Conservation (phyloP, 1,140 invertebrate genomes). For the Saccostrea cuccullata region DNA sequence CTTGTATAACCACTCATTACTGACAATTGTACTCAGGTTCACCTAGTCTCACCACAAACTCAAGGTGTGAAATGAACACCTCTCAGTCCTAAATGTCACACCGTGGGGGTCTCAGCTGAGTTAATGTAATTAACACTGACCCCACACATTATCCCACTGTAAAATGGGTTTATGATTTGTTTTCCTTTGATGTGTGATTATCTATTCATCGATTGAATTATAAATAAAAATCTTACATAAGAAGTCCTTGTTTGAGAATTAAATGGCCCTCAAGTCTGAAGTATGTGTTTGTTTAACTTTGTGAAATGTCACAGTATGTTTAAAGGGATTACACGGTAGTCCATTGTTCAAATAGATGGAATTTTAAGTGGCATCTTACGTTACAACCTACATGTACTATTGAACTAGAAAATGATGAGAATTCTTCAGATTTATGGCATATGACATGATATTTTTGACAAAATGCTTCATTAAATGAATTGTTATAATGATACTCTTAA, state of each 20-base stretch:
- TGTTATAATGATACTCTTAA: too few relatives aligned
- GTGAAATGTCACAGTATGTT: constrained; percentile 8
- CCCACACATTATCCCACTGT: neutral
- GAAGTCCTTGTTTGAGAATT: neutral
- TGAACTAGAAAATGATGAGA: too few relatives aligned
- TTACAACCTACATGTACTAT: neutral
- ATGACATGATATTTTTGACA: too few relatives aligned
- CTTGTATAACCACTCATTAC: neutral
- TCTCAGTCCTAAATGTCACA: neutral
- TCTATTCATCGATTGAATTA: neutral
- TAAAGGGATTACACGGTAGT: constrained; percentile 12
- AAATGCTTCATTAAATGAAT: too few relatives aligned
- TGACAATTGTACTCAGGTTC: neutral
- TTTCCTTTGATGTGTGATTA: neutral
- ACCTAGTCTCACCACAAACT: neutral
- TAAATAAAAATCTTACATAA: constrained; percentile 16
- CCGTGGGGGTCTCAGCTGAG: neutral
- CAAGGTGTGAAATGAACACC: neutral
- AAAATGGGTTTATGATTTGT: constrained; percentile 16
- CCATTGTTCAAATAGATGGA: neutral
- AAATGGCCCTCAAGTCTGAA: neutral
- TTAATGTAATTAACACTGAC: neutral
- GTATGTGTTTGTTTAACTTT: constrained; percentile 31
- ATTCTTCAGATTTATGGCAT: too few relatives aligned
- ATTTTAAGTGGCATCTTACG: neutral